Evolutionary conservation across 2,888 invertebrate species (phyloP), one percentile per base, ranked within the genome.

Genomic region (Sclerodermus sp.): DNA sequence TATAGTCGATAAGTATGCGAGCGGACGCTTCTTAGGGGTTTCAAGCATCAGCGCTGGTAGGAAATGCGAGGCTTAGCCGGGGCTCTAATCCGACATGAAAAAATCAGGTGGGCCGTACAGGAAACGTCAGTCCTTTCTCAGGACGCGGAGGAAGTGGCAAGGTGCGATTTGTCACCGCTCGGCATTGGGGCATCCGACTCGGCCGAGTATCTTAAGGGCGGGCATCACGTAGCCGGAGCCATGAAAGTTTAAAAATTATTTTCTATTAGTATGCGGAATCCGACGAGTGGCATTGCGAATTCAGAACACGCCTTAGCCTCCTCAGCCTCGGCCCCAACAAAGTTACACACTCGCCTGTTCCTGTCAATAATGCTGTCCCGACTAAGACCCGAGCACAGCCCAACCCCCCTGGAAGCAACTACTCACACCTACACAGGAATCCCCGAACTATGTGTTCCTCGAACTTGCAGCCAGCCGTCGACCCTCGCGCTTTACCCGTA

Each of bases 361-460:
- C 64, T 67, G 68, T 68, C 68, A 70, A 70, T 70, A 70, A 70
- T 64, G 61, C 58, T 45, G 56, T 50, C 63, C 45, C 34, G 57
- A 48, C 46, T 57, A 58, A 58, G 57, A 55, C 47, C 55, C 48
- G 42, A 34, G 18, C 42, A 5, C 37, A 5, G 8, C 37, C 17
- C 17, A 14, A 9, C 38, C 38, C 38, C 14, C 9, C 17, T 3
- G 14, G 15, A 38, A 38, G 38, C 14, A 38, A 38, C 38, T 38
- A 38, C 17, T 9, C 38, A 17, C 38, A 14, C 15, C 14, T 38
- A 12, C n/a, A n/a, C 38, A 16, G 16, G 38, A 4, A 29, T 18
- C 18, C 12, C 10, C 17, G 18, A 23, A 14, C 29, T 41, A 29
- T 14, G 41, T 13, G 41, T n/a, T 16, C n/a, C 17, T 1, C 10